Conservation (phyloP, 2,797 vertebrate genomes). For the Hyperoplus immaculatus region DNA sequence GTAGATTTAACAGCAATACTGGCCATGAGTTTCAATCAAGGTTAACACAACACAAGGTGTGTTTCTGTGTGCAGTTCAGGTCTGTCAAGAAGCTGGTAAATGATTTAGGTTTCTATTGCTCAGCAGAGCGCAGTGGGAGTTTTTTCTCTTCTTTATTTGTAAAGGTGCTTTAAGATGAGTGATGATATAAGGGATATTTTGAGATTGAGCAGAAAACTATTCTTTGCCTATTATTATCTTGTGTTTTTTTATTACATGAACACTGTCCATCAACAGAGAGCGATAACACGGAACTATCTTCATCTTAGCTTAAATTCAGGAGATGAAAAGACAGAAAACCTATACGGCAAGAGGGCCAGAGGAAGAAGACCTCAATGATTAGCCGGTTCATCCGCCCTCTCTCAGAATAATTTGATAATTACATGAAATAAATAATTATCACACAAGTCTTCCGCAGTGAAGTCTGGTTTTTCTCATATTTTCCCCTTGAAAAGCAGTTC, state of each 20-base stretch:
- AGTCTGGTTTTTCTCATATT: conserved; percentile 39
- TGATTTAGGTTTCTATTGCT: conserved; percentile 24
- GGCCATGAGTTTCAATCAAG: not conserved
- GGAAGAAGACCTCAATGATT: conserved; percentile 36
- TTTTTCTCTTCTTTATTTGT: conserved; percentile 1
- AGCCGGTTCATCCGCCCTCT: conserved; percentile 31
- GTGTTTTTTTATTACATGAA: conserved; percentile 9
- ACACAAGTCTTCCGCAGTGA: conserved; percentile 42
- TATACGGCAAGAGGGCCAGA: conserved; percentile 8
- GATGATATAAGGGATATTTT: conserved; percentile 45
- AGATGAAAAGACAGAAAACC: conserved; percentile 28
- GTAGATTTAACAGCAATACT: not conserved
- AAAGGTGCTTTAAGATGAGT: conserved; percentile 27
- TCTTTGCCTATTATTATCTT: conserved; percentile 24
- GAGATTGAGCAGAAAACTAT: conserved; percentile 31
- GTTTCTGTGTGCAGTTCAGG: conserved; percentile 1
- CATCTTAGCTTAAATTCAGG: conserved; percentile 9
- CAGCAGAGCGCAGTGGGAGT: conserved; percentile 3
- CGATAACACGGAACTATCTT: not conserved
- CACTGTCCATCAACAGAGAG: not conserved
- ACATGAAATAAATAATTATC: conserved; percentile 53
- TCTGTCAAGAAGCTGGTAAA: conserved; percentile 20
- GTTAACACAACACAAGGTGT: not conserved
- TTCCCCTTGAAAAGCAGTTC: conserved; percentile 29
- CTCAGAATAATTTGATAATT: conserved; percentile 49